Base-by-base conservation (phyloP, 1,140 invertebrate genomes). In the Parasteatoda tepidariorum region DNA sequence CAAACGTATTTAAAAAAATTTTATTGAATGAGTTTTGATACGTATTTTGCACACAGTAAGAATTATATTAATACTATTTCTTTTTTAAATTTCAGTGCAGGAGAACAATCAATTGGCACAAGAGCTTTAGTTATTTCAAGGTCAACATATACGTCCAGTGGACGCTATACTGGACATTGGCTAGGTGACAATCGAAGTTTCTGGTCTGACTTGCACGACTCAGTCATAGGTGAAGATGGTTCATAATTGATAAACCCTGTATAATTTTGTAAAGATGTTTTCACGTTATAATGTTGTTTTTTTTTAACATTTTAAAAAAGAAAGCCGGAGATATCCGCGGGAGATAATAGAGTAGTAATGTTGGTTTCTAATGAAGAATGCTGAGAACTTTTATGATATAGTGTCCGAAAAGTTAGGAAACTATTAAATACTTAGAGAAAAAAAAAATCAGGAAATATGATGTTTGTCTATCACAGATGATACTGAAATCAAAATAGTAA, bases 151-250 rank as follows among this genome's bases (percentile, higher is more conserved):
- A 84, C 90, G 4, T 89, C 91, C 34, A 88, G 88, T 66, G 92
- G 92, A 38, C 85, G 88, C 48, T 92, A 89, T 87, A 89, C 88
- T 62, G 89, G 89, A 64, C 92, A 92, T 84, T 93, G 92, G 92
- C 85, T 90, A 0, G 91, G 90, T 15, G 91, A 91, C 86, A 92
- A 92, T 85, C 87, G 75, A 9, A 88, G 88, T 9, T 75, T 84
- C 7, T 92, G 91, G 90, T 64, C 84, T 4, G 89, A 92, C 82
- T 75, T 92, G 48, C 84, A 86, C 31, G 84, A 85, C 30, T 89
- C 91, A 3, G 88, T 92, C 88, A 82, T 85, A 18, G 83, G 83
- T 81, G n/a, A 79, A n/a, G n/a, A n/a, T n/a, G n/a, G n/a, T n/a
- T n/a, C n/a, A n/a, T n/a, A n/a, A n/a, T n/a, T n/a, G n/a, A n/a